Evolutionary conservation across 2,888 invertebrate genomes (phyloP), one percentile per base, ranked within the genome.

Genomic region (Drosophila fungiperda): DNA sequence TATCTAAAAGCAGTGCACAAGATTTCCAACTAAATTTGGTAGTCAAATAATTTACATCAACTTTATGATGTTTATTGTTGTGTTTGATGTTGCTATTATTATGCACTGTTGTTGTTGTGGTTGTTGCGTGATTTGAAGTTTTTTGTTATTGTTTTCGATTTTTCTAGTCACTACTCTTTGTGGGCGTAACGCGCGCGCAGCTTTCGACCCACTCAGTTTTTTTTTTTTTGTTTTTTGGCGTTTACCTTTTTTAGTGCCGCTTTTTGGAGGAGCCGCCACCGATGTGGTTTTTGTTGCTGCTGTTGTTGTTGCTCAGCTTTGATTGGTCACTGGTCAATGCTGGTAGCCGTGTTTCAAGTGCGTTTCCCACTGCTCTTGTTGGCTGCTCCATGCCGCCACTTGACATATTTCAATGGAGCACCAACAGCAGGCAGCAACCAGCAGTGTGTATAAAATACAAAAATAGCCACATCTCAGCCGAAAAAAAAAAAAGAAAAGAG

Each of bases 1-100:
- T 42, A 38, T 55, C n/a, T 26, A 38, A 55, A 12, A 12, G 38
- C 52, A 84, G 77, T 80, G 80, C 78, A 72, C 66, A 71, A 86
- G 89, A 86, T 85, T 89, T 88, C 77, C 71, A 85, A 69, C 90
- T 91, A 89, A 89, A 89, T 89, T 90, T 91, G 89, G 89, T 82
- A 84, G 79, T 80, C 78, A 84, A 90, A 89, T 89, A 89, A 88
- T 87, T 90, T 90, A 88, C 87, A 87, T 68, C 75, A 87, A 73
- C 80, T 80, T 86, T 80, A 67, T 76, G 87, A 65, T 78, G 66
- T 83, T 87, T 83, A 72, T 89, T 84, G 88, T 76, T 85, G 71
- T 64, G 64, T 48, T 71, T 64, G 71, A 54, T 83, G 74, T 62
- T 62, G 49, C 58, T 83, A 42, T 71, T 65, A 68, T 68, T 63